Evolutionary conservation across 1,140 invertebrate species (phyloP), one percentile per base, ranked within the genome.

Genomic region (Halyomorpha halys): DNA sequence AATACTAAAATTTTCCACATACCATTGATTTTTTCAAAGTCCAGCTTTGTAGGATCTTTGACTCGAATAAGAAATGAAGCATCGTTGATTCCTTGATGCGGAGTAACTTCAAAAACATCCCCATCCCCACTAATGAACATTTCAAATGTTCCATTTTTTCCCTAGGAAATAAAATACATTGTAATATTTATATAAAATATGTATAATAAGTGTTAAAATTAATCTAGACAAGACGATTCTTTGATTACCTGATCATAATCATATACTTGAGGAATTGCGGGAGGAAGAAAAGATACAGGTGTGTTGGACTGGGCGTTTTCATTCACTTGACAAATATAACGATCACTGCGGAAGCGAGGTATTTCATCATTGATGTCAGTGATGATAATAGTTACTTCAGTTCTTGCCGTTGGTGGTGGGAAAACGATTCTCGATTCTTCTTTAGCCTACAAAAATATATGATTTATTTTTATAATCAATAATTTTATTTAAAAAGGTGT

Each of bases 351-450:
- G 73, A 97, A 98, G 45, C 78, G 83, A 9, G 94, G 94, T 3
- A 82, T 86, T 77, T 97, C 92, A 77, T 97, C 94, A 74, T 97
- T 97, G 0, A 96, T 85, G 77, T 98, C 94, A n/a, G 84, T 87
- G 11, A 98, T 79, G 63, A 95, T 91, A 39, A 98, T 83, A 0
- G 92, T 96, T 0, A 96, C 86, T 76, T 96, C 90, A 0, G 93
- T 96, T 9, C 82, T 86, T 0, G 87, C 85, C 61, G 82, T 86
- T 0, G 89, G 89, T 21, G 82, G 72, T 8, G 88, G 87, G 63
- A 77, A 73, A 69, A 86, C 70, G 72, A 73, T 71, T 65, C 76
- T 71, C 67, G 82, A 74, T 68, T 85, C 76, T 77, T 89, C 87
- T 66, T 81, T 83, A 16, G 86, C 86, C 84, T 87, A 68, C 27